phyloP scores from a whole-genome alignment of 2,888 invertebrate genomes.

The Drosophila subquinaria region DNA sequence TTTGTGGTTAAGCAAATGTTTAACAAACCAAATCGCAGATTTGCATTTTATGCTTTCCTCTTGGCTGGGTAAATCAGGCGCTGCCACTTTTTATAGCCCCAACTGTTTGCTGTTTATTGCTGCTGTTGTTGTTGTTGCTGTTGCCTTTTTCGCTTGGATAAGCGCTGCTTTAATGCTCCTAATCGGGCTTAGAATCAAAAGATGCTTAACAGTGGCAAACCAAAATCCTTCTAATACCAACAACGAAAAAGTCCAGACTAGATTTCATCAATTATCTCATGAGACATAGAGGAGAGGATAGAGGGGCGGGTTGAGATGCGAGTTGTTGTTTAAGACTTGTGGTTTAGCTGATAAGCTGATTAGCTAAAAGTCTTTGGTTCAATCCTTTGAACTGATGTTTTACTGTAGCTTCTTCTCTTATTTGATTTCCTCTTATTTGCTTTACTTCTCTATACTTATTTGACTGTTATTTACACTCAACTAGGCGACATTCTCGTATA shows the following conservation, averaged over 20 bases:
- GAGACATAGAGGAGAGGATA: neutral
- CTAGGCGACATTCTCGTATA: constrained; percentile 20
- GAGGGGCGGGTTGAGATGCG: constrained; percentile 10
- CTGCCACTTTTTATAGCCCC: constrained; percentile 49
- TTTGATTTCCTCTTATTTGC: constrained; percentile 63
- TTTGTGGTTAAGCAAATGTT: constrained; percentile 83
- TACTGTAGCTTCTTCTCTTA: constrained; percentile 40
- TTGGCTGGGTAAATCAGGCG: constrained; percentile 42
- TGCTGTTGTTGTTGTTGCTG: constrained; percentile 44
- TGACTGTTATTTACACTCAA: constrained; percentile 60
- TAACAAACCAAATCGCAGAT: constrained; percentile 82
- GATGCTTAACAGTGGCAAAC: constrained; percentile 49
- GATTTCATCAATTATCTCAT: constrained; percentile 51
- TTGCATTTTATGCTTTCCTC: constrained; percentile 76
- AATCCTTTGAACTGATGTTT: constrained; percentile 46
- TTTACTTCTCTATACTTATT: constrained; percentile 46
- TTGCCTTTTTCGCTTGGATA: constrained; percentile 63
- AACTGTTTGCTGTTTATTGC: constrained; percentile 47
- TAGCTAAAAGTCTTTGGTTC: constrained; percentile 20
- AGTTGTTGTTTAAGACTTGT: constrained; percentile 27
- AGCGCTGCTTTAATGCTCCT: constrained; percentile 72
- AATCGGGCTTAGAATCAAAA: constrained; percentile 78
- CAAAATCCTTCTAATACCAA: constrained; percentile 20
- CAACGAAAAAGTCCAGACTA: constrained; percentile 15
- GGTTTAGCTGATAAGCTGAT: constrained; percentile 57